These are phyloP conservation scores for Semibalanus balanoides DNA, from an alignment of 1,140 invertebrate species.

Conservation along the genomic window DNA sequence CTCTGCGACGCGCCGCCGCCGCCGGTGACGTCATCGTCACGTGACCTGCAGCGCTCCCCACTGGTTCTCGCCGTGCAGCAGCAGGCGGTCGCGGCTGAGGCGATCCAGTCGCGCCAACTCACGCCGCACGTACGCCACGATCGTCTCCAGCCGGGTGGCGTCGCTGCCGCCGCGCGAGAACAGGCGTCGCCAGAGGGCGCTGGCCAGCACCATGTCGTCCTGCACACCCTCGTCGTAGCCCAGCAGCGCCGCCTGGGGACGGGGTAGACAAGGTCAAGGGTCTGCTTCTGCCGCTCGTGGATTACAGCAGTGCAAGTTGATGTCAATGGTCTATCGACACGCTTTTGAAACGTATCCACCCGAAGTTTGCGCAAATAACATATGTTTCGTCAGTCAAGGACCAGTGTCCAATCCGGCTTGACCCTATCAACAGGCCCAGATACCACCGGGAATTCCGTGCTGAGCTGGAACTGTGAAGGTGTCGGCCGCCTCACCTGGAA, in stretches of 20 bases:
- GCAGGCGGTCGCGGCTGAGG: not conserved
- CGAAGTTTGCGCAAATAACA: not conserved
- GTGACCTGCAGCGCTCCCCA: not conserved
- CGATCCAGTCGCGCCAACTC: slow-evolving; percentile 20
- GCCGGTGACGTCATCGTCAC: not conserved
- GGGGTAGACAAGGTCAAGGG: not conserved
- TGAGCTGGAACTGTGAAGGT: too few relatives aligned
- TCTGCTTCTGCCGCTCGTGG: too few relatives aligned
- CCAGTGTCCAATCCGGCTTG: not conserved
- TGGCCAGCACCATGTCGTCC: slow-evolving; percentile 55
- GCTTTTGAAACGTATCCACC: too few relatives aligned
- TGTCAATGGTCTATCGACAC: too few relatives aligned
- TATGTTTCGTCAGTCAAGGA: not conserved
- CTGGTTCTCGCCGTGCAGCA: not conserved
- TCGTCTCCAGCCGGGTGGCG: slow-evolving; percentile 19
- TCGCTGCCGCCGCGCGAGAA: slow-evolving; percentile 33
- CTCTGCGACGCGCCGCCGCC: too few relatives aligned
- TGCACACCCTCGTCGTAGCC: slow-evolving; percentile 72
- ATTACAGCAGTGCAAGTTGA: too few relatives aligned
- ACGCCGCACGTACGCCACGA: slow-evolving; percentile 25
- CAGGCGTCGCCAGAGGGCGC: slow-evolving; percentile 67
- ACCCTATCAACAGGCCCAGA: too few relatives aligned
- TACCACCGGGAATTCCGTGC: too few relatives aligned
- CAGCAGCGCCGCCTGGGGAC: slow-evolving; percentile 59
- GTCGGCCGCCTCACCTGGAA: not conserved